Evolutionary conservation across 2,888 invertebrate genomes (phyloP), one percentile per base, ranked within the genome.

Genomic region (Ophion obscuratus): DNA sequence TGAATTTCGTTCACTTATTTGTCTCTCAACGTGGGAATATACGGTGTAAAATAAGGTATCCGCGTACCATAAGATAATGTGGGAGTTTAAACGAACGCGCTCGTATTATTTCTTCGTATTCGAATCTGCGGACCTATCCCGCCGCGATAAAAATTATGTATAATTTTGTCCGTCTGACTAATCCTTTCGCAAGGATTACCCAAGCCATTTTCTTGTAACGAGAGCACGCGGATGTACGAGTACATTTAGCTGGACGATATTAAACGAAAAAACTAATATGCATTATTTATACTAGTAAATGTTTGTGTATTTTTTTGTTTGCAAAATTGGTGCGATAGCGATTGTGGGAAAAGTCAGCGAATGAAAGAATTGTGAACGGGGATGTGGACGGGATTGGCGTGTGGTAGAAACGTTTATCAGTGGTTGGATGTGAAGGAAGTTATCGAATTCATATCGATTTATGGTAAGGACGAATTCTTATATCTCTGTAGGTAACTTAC

Each of bases 1-100:
- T 24, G 62, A 74, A 77, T 82, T 67, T 24, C 20, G 14, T 70
- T 67, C 73, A 31, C 74, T 75, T 75, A 62, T 61, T 71, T 57
- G n/a, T 44, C 24, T 73, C 61, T n/a, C 73, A 27, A 10, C 31
- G 59, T 77, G 73, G 61, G 47, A 78, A 78, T 47, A 36, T 59
- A 31, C 40, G 24, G 61, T 61, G 5, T 11, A 67, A 73, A 74
- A 53, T 67, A 59, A 73, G 67, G 71, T 17, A 62, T 62, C 20
- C 11, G 20, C n/a, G 5, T 36, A 20, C 20, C 40, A 40, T 5
- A 14, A 5, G 17, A 17, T 53, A 53, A 53, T 17, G 17, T 17
- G 53, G 4, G 53, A 17, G 53, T 53, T 53, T 17, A 53, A 70
- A 66, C 20, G 36, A n/a, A 24, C 14, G 14, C 59, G 31, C 36